Base-by-base conservation (phyloP, 2,113 vertebrate species). In the Neomonachus schauinslandi region DNA sequence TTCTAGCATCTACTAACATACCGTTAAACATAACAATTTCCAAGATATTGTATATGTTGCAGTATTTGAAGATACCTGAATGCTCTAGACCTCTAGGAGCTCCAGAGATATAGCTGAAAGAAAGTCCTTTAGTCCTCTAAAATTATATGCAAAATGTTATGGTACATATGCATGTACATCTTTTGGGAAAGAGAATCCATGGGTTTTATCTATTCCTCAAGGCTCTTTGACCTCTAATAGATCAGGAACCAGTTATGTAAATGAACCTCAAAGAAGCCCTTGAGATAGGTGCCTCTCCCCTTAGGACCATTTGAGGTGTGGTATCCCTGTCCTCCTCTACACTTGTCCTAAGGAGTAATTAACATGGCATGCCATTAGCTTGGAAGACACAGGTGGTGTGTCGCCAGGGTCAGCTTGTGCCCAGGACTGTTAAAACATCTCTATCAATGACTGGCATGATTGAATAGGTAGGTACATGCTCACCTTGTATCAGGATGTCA, bases 1-100 rank as follows among this genome's bases (percentile, higher is more conserved):
- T 96, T 67, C 79, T 89, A 81, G 15, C 55, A 91, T 61, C 82
- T 46, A 77, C 71, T 92, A 69, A 69, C 33, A 19, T 69, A n/a
- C 16, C 4, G 4, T 69, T 69, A 91, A 94, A 91, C 95, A 89
- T 88, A 92, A 14, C 94, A 63, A 86, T 97, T 98, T 97, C 91
- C 0, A 26, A 94, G 88, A 71, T 89, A 97, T 95, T 98, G 67
- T 63, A 92, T 84, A 85, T 97, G 95, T 80, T 93, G n/a, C 57
- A 22, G 15, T 51, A 96, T 91, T 97, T 97, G 97, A 69, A 90
- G 46, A 4, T 67, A n/a, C 21, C 24, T 79, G 51, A 79, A 33
- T 63, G 11, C 89, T 36, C 72, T 53, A 55, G n/a, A 36, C 21
- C 9, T 77, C 0, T 13, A 33, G 33, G 49, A 51, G 2, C 57